Base-by-base conservation (phyloP, 2,888 invertebrate species). In the Plebejus melissa region DNA sequence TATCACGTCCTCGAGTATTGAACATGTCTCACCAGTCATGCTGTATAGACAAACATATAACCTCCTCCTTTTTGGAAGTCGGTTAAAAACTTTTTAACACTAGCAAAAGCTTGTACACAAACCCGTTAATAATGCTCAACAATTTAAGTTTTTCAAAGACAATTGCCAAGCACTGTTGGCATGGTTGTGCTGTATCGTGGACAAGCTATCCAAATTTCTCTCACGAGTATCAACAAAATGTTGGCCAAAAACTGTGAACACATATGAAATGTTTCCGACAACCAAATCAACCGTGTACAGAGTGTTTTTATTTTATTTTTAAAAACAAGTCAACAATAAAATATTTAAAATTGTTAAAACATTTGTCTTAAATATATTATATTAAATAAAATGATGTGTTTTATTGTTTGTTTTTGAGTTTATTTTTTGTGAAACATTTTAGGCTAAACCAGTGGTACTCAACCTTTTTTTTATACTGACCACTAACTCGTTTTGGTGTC, bases 301-400 rank as follows among this genome's bases (percentile, higher is more conserved):
- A 74, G 60, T 69, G 74, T 74, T 74, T 65, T 74, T 74, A 69
- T 69, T 74, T 74, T 74, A 74, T 74, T 70, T 70, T 70, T 70
- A 65, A 41, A 70, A 70, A 70, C 74, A 65, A 69, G 46, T 74
- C 74, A 69, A 69, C 65, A 74, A 22, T 70, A 70, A 70, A 70
- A 69, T 74, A 74, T 74, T 74, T 74, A 65, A 74, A 74, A 74
- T 74, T 74, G 74, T 74, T 74, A 74, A 69, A 74, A 74, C 65
- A 74, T 65, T 74, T 74, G 74, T 74, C 74, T 65, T 74, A 54
- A 65, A 74, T 74, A 74, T 74, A 60, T 60, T 65, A 74, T 65
- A 74, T 65, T 74, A 46, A 65, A 65, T 11, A 32, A 32, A 4
- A 32, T 69, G 46, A 11, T 36, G 4, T 36, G 65, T 50, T 69